Conservation (phyloP, 2,888 invertebrate species). For the Cosmia pyralina region DNA sequence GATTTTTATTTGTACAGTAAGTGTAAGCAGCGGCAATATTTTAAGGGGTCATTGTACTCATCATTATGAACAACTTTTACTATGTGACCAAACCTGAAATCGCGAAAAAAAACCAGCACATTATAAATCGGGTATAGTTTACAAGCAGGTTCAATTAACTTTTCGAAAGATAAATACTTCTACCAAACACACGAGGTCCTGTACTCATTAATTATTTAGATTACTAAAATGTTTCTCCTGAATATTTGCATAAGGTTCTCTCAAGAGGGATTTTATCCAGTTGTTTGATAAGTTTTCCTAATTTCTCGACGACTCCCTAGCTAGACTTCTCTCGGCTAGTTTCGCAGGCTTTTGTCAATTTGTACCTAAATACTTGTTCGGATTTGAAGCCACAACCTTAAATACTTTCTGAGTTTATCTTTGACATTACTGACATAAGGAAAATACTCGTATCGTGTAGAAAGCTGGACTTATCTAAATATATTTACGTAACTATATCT, state of each 20-base stretch:
- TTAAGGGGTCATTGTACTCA: no score
- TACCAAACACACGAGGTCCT: not conserved
- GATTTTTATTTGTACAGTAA: no score
- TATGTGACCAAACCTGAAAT: no score
- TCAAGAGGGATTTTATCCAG: conserved; percentile 1
- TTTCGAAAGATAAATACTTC: not conserved
- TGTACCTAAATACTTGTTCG: not conserved
- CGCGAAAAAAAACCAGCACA: no score
- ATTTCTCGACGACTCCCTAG: not conserved
- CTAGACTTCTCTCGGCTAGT: not conserved
- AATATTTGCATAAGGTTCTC: conserved; percentile 30
- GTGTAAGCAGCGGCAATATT: no score
- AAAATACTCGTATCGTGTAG: no score
- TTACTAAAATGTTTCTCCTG: conserved; percentile 14
- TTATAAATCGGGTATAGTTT: not conserved
- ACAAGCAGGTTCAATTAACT: not conserved
- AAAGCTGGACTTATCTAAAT: no score
- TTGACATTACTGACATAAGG: no score
- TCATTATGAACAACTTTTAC: no score
- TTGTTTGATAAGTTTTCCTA: not conserved
- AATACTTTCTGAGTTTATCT: no score
- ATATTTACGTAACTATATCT: no score
- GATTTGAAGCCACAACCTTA: no score
- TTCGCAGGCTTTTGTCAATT: not conserved
- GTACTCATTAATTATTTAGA: conserved; percentile 30